These are phyloP conservation scores for Hyposoter dolosus DNA, from an alignment of 2,888 invertebrate genomes.

Conservation along the genomic window DNA sequence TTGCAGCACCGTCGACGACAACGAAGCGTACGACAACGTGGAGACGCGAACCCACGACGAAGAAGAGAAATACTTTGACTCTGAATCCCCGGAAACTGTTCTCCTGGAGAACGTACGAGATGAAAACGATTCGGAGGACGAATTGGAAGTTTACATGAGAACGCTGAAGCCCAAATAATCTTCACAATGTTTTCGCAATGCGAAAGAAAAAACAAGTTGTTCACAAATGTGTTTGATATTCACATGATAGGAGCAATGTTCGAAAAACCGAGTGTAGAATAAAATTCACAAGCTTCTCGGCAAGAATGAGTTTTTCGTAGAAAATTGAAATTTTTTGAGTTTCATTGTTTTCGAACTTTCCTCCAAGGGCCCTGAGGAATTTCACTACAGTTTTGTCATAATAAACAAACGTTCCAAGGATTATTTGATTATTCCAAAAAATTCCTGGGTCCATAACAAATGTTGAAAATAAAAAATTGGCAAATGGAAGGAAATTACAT, in stretches of 20 bases:
- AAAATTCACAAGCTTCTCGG: not conserved
- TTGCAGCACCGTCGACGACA: slow-evolving; percentile 90
- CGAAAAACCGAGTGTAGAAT: slow-evolving; percentile 44
- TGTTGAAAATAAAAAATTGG: no score
- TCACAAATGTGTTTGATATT: slow-evolving; percentile 54
- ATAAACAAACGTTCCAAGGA: not conserved
- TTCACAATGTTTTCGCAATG: slow-evolving; percentile 67
- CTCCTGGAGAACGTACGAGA: slow-evolving; percentile 72
- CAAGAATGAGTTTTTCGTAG: not conserved
- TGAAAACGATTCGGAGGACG: slow-evolving; percentile 86
- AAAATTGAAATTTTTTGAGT: not conserved
- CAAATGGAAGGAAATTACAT: no score
- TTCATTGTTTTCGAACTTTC: not conserved
- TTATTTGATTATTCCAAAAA: not conserved
- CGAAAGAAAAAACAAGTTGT: slow-evolving; percentile 29
- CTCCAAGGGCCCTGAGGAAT: not conserved
- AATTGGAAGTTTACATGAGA: slow-evolving; percentile 91
- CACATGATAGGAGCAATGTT: slow-evolving; percentile 62
- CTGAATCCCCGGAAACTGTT: slow-evolving; percentile 89
- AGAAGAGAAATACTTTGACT: slow-evolving; percentile 96
- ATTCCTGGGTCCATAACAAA: not conserved
- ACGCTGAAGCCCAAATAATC: slow-evolving; percentile 80
- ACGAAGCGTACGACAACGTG: slow-evolving; percentile 92
- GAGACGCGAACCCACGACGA: slow-evolving; percentile 91
- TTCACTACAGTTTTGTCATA: not conserved